phyloP scores from a whole-genome alignment of 2,113 vertebrate genomes.

The Vulpes lagopus region DNA sequence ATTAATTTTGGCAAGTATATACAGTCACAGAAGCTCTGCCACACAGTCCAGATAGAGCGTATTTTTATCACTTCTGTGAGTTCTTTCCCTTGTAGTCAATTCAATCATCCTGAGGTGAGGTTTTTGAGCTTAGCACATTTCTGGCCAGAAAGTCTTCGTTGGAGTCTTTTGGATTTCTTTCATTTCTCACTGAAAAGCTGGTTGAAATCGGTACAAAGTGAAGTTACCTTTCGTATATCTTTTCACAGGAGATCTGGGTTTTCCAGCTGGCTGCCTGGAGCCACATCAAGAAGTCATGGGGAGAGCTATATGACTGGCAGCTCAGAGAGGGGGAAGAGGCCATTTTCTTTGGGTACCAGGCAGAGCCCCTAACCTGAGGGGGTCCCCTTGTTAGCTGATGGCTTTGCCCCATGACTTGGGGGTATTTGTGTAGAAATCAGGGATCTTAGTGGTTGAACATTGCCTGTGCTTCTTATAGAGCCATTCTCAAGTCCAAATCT shows the following conservation, averaged over 20 bases:
- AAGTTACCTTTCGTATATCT: constrained; percentile 17
- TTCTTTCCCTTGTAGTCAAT: background rate
- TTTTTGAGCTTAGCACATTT: background rate
- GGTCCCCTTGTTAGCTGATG: background rate
- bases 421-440: background rate
- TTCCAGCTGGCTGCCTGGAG: background rate
- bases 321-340: background rate
- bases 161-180: constrained; percentile 51
- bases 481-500: background rate
- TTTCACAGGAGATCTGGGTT: background rate
- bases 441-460: background rate
- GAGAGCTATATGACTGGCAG: background rate
- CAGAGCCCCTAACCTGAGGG: background rate
- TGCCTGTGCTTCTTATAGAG: background rate
- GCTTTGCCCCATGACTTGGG: background rate
- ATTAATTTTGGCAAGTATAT: background rate
- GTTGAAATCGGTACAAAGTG: constrained; percentile 15
- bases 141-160: constrained; percentile 16
- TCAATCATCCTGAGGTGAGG: background rate
- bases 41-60: background rate
- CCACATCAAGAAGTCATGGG: background rate
- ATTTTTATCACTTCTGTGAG: background rate
- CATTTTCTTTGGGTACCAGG: background rate
- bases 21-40: background rate
- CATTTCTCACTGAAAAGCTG: constrained; percentile 42